Evolutionary conservation across 2,113 vertebrate genomes (phyloP).

Genomic region (Madoqua kirkii): DNA sequence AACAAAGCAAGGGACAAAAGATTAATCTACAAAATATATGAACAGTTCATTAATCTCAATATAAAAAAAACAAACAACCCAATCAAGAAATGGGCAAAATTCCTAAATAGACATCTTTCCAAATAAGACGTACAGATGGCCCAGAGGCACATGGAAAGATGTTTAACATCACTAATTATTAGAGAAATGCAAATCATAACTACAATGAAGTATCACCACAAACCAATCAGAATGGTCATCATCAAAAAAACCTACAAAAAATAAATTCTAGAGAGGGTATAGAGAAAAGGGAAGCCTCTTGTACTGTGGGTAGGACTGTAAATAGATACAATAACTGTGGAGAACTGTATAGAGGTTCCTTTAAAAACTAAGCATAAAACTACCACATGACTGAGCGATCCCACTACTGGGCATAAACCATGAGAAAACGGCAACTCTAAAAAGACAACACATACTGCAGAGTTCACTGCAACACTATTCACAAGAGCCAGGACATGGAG

Average conservation of each 20-base stretch:
- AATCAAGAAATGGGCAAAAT: background rate
- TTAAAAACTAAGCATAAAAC: background rate
- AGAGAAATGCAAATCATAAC: background rate
- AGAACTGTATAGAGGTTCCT: background rate
- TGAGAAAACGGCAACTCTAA: background rate
- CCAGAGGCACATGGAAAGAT: background rate
- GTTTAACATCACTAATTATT: background rate
- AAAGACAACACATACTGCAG: background rate
- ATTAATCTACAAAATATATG: background rate
- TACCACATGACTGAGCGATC: background rate
- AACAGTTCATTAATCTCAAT: background rate
- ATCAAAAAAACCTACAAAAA: background rate
- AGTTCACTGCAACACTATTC: background rate
- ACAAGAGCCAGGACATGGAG: background rate
- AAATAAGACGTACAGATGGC: background rate
- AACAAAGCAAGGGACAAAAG: background rate
- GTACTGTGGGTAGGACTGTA: background rate
- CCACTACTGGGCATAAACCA: background rate
- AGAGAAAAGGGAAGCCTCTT: background rate
- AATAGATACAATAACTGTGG: background rate
- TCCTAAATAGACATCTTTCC: background rate
- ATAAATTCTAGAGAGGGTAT: background rate
- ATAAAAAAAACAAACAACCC: background rate
- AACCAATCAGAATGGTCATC: background rate
- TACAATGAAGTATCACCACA: background rate